Evolutionary conservation across 2,797 vertebrate species (phyloP).

Genomic region (Syncerus caffer): DNA sequence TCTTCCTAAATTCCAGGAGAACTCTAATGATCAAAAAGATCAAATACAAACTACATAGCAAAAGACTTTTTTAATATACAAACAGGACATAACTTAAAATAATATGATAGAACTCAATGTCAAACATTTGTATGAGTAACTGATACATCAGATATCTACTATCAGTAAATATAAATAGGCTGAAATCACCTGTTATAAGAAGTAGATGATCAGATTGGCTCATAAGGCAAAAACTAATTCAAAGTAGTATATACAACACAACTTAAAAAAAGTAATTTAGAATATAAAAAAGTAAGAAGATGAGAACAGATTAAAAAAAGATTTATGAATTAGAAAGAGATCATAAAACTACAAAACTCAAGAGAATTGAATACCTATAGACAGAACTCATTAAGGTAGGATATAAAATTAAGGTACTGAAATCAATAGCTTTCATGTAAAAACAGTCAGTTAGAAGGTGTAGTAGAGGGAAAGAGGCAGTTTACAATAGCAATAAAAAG

Average conservation of each 20-base stretch:
- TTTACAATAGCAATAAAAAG: neutral
- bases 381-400: neutral
- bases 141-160: neutral
- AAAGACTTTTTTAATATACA: neutral
- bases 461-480: neutral
- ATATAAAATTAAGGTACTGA: neutral
- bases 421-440: neutral
- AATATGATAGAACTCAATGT: neutral
- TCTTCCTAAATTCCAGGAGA: neutral
- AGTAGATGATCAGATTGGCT: neutral
- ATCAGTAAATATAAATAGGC: neutral
- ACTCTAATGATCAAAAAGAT: neutral
- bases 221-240: neutral
- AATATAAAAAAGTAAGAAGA: neutral
- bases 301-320: neutral
- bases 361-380: neutral
- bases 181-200: neutral
- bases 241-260: neutral
- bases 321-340: neutral
- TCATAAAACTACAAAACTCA: neutral
- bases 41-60: neutral
- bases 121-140: neutral
- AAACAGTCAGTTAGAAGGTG: neutral
- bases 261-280: neutral
- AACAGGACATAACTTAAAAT: neutral